A percentile compares a stretch with the other conserved stretches of the same genome.
These are phyloP conservation scores for Cossypha caffra DNA, from an alignment of 2,797 vertebrate species.

Conservation along the genomic window DNA sequence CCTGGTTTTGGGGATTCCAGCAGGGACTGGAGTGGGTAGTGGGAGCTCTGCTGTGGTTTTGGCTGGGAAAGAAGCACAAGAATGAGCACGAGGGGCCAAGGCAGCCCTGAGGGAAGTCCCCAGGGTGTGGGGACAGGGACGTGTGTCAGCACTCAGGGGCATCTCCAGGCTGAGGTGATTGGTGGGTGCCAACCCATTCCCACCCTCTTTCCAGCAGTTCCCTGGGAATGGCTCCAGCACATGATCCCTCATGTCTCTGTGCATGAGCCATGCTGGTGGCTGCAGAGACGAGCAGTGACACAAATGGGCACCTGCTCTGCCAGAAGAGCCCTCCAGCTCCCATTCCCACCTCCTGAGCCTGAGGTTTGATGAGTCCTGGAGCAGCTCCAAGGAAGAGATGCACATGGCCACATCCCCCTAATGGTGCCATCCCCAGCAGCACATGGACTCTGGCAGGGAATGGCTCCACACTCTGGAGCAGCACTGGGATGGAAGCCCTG, in stretches of 20 bases:
- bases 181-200: background rate
- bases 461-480: background rate
- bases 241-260: background rate
- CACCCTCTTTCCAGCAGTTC: background rate
- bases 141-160: background rate
- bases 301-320: fast-evolving
- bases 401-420: fast-evolving
- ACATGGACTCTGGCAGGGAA: fast-evolving
- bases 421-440: background rate
- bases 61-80: background rate
- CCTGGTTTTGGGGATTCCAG: background rate
- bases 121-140: fast-evolving
- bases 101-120: background rate
- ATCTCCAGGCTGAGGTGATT: background rate
- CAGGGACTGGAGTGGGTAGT: no score
- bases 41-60: background rate
- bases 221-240: no score
- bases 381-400: background rate
- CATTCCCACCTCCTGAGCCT: background rate
- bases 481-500: fast-evolving
- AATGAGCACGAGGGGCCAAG: fast-evolving
- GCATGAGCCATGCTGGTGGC: fast-evolving
- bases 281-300: background rate
- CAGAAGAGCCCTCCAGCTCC: background rate
- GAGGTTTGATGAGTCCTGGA: background rate